Percentiles rank a stretch among this genome's conserved stretches.
Conservation (phyloP, 2,888 invertebrate species). For the Cerceris rybyensis region DNA sequence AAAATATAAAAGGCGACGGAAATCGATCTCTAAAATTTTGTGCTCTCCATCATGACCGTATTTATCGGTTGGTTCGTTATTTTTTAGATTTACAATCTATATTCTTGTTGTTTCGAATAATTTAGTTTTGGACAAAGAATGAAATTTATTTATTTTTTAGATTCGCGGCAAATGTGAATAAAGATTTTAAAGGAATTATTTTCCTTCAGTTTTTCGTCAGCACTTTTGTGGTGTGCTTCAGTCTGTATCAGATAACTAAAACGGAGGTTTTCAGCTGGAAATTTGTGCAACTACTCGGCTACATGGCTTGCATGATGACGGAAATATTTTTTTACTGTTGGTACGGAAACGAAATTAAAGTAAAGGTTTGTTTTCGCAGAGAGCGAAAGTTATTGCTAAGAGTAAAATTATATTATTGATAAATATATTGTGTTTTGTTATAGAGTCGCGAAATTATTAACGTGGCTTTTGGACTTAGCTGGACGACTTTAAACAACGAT, state of each 20-base stretch:
- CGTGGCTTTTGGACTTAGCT: conserved; percentile 48
- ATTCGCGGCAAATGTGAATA: conserved; percentile 22
- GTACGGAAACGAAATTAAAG: conserved; percentile 64
- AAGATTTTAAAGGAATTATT: conserved; percentile 7
- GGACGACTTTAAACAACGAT: conserved; percentile 38
- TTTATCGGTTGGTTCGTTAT: no score
- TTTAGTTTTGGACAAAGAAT: no score
- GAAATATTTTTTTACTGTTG: conserved; percentile 70
- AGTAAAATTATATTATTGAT: neutral
- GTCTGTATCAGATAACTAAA: conserved; percentile 19
- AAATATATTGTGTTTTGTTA: neutral
- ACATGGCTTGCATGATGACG: conserved; percentile 44
- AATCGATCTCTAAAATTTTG: no score
- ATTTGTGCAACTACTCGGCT: conserved; percentile 9
- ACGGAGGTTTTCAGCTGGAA: neutral
- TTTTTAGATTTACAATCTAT: no score
- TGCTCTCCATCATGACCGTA: no score
- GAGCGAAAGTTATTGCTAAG: neutral
- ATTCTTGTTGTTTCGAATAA: no score
- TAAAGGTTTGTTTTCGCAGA: conserved; percentile 23
- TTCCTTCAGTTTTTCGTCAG: conserved; percentile 30
- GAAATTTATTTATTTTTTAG: no score
- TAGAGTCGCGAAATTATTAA: conserved; percentile 43
- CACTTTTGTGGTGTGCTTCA: conserved; percentile 21
- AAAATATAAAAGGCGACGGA: no score